Base-by-base conservation (phyloP, 2,888 invertebrate species). In the Andricus curvator region DNA sequence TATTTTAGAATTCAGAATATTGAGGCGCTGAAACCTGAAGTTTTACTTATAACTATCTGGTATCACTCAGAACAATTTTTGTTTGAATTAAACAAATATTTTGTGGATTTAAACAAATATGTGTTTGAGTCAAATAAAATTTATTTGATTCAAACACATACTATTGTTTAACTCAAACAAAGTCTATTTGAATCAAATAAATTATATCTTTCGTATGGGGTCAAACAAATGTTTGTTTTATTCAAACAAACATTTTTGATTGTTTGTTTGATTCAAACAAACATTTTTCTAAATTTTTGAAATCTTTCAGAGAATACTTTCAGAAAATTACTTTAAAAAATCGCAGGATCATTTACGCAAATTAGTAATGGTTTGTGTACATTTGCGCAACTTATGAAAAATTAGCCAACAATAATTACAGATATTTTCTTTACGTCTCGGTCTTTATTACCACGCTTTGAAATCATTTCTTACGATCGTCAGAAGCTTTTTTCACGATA, bases 391-490 rank as follows among this genome's bases (percentile, higher is more conserved):
- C 62, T 11, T 11, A 20, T 33, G 29, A 33, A 29, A 70, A 70
- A 51, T n/a, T 33, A 51, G 20, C 29, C 9, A 29, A 51, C 11
- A 13, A 70, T 17, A 41, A 68, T 48, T 15, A 68, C 17, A 48
- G 68, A 20, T 70, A 33, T 70, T 70, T 51, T 4, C 41, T n/a
- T 44, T 68, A 2, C n/a, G 29, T 51, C 51, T 70, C 11, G 1
- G 13, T 25, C 48, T 70, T 56, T 70, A 70, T 70, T 70, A 51
- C 48, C 33, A 56, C 29, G 29, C 29, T 70, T 70, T 56, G n/a
- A 51, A 70, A 51, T 51, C 29, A 20, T 70, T 33, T 51, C 51
- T 29, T 33, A 17, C 13, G 33, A 70, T 29, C 51, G 13, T 56
- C 56, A 56, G 13, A 13, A 51, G 9, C 15, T 70, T 70, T 70